Conservation (phyloP, 2,888 invertebrate species). For the Ernsta delagoae region DNA sequence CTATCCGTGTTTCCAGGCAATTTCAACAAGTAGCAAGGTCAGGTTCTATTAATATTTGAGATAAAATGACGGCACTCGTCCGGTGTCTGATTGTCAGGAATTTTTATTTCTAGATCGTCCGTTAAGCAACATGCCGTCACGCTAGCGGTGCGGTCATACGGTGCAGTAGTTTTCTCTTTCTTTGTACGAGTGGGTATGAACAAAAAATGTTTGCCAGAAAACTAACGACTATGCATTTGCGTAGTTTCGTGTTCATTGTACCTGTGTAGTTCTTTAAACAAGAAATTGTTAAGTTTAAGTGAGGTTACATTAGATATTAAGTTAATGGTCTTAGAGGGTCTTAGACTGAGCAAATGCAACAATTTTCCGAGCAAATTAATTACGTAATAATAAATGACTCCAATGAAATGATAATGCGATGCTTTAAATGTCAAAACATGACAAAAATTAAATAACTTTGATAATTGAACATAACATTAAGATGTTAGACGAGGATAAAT, state of each 20-base stretch:
- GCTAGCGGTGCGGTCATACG: constrained; percentile 27
- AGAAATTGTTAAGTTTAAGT: not conserved
- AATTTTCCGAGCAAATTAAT: too few relatives aligned
- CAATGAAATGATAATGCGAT: too few relatives aligned
- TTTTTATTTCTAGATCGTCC: constrained; percentile 36
- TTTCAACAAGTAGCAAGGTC: constrained; percentile 71
- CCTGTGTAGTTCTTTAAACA: not conserved
- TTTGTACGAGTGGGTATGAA: constrained; percentile 9
- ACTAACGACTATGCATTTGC: not conserved
- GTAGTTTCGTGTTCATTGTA: not conserved
- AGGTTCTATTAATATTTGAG: constrained; percentile 55
- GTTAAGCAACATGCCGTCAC: constrained; percentile 32
- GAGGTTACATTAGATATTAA: not conserved
- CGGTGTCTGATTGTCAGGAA: constrained; percentile 32
- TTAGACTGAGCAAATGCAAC: not conserved
- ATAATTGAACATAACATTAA: too few relatives aligned
- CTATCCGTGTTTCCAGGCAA: constrained; percentile 63
- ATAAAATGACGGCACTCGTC: constrained; percentile 29
- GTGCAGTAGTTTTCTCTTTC: constrained; percentile 31
- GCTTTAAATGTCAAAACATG: too few relatives aligned
- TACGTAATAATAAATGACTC: too few relatives aligned
- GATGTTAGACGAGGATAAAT: too few relatives aligned
- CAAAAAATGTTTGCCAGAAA: not conserved
- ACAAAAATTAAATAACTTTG: too few relatives aligned
- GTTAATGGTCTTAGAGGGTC: not conserved